Base-by-base conservation (phyloP, 2,888 invertebrate genomes). In the Tholera decimalis region DNA sequence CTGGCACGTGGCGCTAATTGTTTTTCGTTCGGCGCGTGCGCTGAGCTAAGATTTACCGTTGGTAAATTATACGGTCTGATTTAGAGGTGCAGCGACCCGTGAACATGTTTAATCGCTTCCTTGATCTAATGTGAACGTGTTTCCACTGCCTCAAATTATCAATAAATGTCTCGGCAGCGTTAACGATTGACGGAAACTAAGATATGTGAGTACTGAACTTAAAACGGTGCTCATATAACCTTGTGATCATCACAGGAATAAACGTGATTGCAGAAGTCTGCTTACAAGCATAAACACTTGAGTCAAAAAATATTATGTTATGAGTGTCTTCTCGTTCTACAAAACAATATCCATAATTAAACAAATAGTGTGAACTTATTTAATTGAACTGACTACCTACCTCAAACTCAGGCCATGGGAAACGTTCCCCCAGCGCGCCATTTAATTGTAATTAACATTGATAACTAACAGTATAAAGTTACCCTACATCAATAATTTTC, bases 1-100 rank as follows among this genome's bases (percentile, higher is more conserved):
- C 60, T 79, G 88, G 56, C 94, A 92, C 95, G 94, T 91, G 93
- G 73, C 88, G 35, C 70, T 91, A 92, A 93, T 93, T 93, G 92
- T 91, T 91, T 89, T 83, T 84, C 83, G 73, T 83, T 83, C 76
- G 79, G 71, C 83, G 80, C 75, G 62, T 66, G 79, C 83, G 80
- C 79, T 56, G 76, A 74, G 68, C 79, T 73, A 82, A 85, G 87
- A 88, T 88, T 88, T 89, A 91, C 89, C 87, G 85, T 77, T 78
- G 77, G 80, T 73, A 88, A 91, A 92, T 92, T 92, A 92, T 82
- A 91, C 80, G 83, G 83, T 88, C 82, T 83, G 84, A 87, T 88
- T 86, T 82, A 82, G 86, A 86, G 83, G 85, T 85, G 84, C 60
- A 75, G 37, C 62, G 65, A 74, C 51, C 60, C 68, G 51, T 67